Conservation (phyloP, 2,113 vertebrate species). For the Sclerurus mexicanus region DNA sequence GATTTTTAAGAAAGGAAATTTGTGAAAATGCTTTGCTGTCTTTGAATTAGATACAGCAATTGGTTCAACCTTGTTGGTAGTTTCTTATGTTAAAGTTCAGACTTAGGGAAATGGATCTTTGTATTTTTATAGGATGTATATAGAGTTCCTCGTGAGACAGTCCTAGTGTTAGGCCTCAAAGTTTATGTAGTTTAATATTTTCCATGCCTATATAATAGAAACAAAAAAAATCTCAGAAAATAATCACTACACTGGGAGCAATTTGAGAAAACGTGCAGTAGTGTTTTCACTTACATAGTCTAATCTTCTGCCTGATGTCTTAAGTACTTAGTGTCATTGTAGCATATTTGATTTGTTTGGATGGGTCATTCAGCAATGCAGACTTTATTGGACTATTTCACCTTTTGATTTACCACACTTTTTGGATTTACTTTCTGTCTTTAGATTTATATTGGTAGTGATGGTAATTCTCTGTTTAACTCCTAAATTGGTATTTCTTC, state of each 20-base stretch:
- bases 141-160: not conserved
- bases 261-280: not conserved
- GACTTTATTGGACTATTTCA: not conserved
- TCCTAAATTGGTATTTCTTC: conserved; percentile 2
- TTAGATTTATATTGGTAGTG: not conserved
- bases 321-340: not conserved
- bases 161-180: not conserved
- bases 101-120: not conserved
- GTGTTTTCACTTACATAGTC: not conserved
- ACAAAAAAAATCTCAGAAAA: not conserved
- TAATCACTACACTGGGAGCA: not conserved
- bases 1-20: not conserved
- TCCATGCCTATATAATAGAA: not conserved
- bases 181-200: not conserved
- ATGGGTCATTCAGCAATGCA: not conserved
- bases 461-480: not conserved
- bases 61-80: not conserved
- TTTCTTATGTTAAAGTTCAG: not conserved
- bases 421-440: not conserved
- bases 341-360: not conserved
- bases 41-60: not conserved
- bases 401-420: not conserved
- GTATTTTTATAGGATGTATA: not conserved
- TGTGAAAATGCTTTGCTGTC: not conserved
- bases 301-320: not conserved